Percentiles rank a stretch among this genome's conserved stretches.
phyloP scores from a whole-genome alignment of 2,113 vertebrate genomes.

The Addax nasomaculatus region DNA sequence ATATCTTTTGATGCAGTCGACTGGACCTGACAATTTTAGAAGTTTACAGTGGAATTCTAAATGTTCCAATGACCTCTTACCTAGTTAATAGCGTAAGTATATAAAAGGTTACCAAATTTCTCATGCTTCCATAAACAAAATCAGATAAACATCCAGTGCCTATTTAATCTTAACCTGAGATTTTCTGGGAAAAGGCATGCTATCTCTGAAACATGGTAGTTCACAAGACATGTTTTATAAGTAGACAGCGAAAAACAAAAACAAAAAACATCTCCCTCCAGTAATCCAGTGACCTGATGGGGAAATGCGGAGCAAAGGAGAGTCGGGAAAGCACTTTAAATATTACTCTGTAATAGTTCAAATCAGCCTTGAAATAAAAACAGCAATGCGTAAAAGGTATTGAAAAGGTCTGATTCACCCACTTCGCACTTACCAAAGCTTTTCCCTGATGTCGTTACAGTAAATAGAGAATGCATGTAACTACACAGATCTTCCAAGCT shows the following conservation, averaged over 20 bases:
- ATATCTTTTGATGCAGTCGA: too few species aligned
- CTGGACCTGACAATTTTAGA: neutral
- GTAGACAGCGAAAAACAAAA: neutral
- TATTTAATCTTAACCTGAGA: conserved; percentile 38
- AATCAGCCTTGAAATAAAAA: neutral
- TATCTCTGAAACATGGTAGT: neutral
- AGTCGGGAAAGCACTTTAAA: neutral
- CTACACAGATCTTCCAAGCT: neutral
- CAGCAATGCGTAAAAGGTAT: neutral
- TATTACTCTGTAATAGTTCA: neutral
- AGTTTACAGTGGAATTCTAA: neutral
- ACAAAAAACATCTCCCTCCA: neutral
- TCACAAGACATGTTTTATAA: neutral
- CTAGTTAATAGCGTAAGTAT: neutral
- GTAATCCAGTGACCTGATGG: neutral
- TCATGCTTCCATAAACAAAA: conserved; percentile 29
- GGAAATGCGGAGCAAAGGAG: neutral
- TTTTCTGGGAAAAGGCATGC: conserved; percentile 40
- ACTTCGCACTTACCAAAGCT: neutral
- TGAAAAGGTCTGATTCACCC: neutral
- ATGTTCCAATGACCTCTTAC: neutral
- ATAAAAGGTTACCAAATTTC: conserved; percentile 17
- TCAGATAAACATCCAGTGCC: conserved; percentile 50
- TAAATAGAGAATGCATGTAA: neutral
- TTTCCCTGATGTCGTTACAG: neutral